Percentiles rank a stretch among this genome's conserved stretches.
Evolutionary conservation across 1,140 invertebrate genomes (phyloP).

Genomic region (Octopus bimaculoides): DNA sequence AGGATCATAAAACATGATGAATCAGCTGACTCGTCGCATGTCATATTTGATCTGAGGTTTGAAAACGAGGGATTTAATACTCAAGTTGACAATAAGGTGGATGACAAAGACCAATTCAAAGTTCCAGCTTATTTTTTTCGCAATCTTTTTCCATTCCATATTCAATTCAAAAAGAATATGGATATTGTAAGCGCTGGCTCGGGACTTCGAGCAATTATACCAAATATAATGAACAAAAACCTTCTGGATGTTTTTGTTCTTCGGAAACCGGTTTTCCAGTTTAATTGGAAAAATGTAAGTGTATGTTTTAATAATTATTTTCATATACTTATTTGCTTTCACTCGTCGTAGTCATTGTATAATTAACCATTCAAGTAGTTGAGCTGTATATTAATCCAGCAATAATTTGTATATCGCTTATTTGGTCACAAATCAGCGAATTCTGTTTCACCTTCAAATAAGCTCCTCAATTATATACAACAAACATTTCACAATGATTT

Average conservation of each 20-base stretch:
- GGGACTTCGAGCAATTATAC: conserved; percentile 86
- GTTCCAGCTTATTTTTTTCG: conserved; percentile 75
- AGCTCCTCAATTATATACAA: too few species aligned
- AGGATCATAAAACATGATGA: conserved; percentile 82
- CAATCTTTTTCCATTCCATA: conserved; percentile 96
- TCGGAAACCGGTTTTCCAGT: conserved; percentile 83
- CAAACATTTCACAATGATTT: too few species aligned
- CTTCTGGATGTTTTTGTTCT: conserved; percentile 90
- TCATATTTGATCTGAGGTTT: conserved; percentile 89
- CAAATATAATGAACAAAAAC: conserved; percentile 71
- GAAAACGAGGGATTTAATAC: conserved; percentile 76
- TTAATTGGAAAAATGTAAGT: conserved; percentile 89
- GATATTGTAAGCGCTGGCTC: conserved; percentile 79
- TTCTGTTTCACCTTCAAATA: too few species aligned
- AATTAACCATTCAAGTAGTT: too few species aligned
- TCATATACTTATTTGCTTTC: background rate
- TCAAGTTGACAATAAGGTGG: conserved; percentile 25
- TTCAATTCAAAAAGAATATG: conserved; percentile 94
- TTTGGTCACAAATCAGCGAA: too few species aligned
- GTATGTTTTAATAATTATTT: background rate
- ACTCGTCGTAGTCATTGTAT: too few species aligned
- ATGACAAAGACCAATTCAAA: conserved; percentile 38
- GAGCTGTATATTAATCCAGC: too few species aligned
- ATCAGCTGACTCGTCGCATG: conserved; percentile 86
- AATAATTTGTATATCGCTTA: too few species aligned